These are phyloP conservation scores for Opisthograptis luteolata DNA, from an alignment of 2,888 invertebrate genomes.

Conservation along the genomic window DNA sequence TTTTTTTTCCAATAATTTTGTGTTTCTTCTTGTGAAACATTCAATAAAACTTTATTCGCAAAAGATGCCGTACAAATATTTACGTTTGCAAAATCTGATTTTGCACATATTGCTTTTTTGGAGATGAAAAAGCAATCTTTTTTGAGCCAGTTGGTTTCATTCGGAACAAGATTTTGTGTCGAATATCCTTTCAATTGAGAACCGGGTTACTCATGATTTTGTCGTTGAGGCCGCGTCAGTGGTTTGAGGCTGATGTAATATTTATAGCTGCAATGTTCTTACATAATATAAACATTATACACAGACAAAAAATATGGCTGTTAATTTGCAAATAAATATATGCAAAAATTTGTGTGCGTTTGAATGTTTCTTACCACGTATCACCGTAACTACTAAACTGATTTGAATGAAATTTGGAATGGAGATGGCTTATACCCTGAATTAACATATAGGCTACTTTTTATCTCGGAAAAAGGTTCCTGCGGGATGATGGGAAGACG, in stretches of 20 bases:
- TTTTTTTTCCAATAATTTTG: too few species aligned
- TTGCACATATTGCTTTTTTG: constrained; percentile 25
- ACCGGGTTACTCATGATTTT: constrained; percentile 26
- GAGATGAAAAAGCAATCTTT: constrained; percentile 32
- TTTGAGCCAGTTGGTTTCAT: constrained; percentile 31
- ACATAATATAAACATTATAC: neutral
- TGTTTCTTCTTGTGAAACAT: too few species aligned
- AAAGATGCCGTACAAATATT: constrained; percentile 16
- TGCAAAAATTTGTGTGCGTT: too few species aligned
- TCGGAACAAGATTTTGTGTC: constrained; percentile 35
- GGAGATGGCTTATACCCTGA: too few species aligned
- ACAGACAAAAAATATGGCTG: too few species aligned
- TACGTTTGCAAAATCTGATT: constrained; percentile 31
- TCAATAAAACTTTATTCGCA: neutral
- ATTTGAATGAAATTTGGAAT: too few species aligned
- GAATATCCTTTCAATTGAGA: constrained; percentile 30
- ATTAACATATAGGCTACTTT: too few species aligned
- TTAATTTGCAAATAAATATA: too few species aligned
- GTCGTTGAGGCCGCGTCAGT: constrained; percentile 21
- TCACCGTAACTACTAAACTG: too few species aligned
- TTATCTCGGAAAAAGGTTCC: too few species aligned
- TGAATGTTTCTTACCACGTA: too few species aligned
- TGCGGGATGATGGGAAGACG: too few species aligned
- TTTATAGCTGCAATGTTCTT: neutral
- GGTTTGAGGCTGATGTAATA: constrained; percentile 3